phyloP scores from a whole-genome alignment of 2,888 invertebrate genomes.

The Pachycephus smyrnensis region DNA sequence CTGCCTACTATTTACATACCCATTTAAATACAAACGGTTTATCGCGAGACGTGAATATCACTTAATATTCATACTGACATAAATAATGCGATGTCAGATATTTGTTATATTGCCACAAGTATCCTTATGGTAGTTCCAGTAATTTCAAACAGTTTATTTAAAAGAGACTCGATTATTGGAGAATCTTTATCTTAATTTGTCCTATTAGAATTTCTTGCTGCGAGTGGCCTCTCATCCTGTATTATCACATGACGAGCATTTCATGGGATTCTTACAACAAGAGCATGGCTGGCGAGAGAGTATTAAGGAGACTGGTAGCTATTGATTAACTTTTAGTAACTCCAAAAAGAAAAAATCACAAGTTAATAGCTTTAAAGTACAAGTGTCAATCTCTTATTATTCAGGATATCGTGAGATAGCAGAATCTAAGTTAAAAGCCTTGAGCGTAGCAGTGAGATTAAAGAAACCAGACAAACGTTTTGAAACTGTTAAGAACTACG shows the following conservation, averaged over 20 bases:
- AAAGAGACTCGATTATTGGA: background rate
- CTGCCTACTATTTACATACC: background rate
- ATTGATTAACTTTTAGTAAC: conserved; percentile 4
- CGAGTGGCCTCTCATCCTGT: conserved; percentile 81
- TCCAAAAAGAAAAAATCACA: conserved; percentile 2
- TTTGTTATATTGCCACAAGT: background rate
- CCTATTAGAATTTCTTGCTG: conserved; percentile 76
- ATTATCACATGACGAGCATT: conserved; percentile 80
- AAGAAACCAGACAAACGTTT: conserved; percentile 81
- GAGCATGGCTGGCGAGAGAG: conserved; percentile 85
- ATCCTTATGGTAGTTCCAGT: background rate
- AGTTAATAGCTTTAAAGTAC: conserved; percentile 11
- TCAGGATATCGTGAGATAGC: conserved; percentile 79
- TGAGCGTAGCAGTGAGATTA: conserved; percentile 80
- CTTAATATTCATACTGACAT: too few species aligned
- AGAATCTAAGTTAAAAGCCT: conserved; percentile 82
- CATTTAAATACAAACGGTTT: background rate
- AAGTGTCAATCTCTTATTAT: conserved; percentile 36
- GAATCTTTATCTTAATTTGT: background rate
- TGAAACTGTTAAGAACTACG: conserved; percentile 81
- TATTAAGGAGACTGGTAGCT: conserved; percentile 78
- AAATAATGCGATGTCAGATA: background rate
- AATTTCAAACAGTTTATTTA: background rate
- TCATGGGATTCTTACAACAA: conserved; percentile 82
- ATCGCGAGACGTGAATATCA: background rate